A percentile compares a stretch with the other conserved stretches of the same genome.
These are phyloP conservation scores for Macroglossus sobrinus DNA, from an alignment of 2,113 vertebrate genomes.

Conservation along the genomic window DNA sequence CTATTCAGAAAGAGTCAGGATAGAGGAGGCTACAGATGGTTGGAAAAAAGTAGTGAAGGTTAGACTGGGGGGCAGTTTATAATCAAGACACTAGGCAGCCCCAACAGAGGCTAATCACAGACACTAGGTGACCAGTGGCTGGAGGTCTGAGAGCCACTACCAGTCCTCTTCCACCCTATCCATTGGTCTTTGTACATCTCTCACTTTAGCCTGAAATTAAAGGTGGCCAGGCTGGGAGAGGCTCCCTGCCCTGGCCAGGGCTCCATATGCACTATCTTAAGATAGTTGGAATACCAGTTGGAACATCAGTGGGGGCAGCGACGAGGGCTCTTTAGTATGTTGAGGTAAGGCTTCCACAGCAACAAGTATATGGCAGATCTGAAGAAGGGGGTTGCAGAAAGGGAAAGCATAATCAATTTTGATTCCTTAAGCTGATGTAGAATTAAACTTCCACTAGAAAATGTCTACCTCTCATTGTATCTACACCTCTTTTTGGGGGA, in stretches of 20 bases:
- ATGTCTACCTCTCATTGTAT: too few species aligned
- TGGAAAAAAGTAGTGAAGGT: not conserved
- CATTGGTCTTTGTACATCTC: not conserved
- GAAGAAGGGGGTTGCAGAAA: accelerated
- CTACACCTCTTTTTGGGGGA: not conserved
- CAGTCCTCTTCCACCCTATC: too few species aligned
- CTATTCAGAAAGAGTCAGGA: not conserved
- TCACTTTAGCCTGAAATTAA: not conserved
- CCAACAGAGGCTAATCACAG: not conserved
- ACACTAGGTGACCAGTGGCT: not conserved
- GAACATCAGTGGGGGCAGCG: not conserved
- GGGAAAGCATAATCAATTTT: accelerated
- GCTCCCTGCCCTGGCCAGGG: not conserved
- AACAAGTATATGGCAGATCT: not conserved
- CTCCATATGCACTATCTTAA: not conserved
- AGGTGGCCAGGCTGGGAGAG: not conserved
- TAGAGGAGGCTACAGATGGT: not conserved
- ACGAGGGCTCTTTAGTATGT: not conserved
- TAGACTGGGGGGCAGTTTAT: too few species aligned
- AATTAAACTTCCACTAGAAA: not conserved
- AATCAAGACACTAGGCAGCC: not conserved
- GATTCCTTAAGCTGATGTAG: not conserved
- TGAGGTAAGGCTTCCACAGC: not conserved
- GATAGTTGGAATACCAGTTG: not conserved
- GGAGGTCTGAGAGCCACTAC: not conserved